phyloP scores from a whole-genome alignment of 2,113 vertebrate species.

The Accipiter cooperii region DNA sequence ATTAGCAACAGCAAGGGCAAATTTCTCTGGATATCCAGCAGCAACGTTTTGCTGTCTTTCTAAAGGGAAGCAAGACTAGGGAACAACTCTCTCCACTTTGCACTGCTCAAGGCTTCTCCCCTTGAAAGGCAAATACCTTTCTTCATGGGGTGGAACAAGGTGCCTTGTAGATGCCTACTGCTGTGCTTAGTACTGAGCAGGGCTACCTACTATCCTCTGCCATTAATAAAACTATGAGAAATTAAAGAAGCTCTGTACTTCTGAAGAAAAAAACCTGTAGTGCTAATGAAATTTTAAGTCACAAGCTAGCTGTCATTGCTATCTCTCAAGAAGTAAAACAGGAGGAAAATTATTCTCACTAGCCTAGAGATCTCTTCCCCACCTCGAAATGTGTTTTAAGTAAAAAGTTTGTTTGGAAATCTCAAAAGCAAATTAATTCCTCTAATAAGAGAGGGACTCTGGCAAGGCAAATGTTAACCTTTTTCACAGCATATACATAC shows the following conservation, averaged over 20 bases:
- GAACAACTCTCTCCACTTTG: background rate
- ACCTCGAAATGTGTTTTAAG: background rate
- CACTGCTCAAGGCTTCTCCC: background rate
- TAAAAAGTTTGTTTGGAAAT: background rate
- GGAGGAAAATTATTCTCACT: background rate
- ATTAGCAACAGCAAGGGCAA: background rate
- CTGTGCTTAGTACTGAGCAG: background rate
- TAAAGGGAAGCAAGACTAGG: background rate
- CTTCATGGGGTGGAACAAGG: background rate
- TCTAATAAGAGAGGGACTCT: background rate
- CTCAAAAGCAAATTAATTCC: background rate
- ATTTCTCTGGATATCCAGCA: background rate
- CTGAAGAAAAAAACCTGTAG: background rate
- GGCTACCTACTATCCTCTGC: background rate
- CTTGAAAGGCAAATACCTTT: background rate
- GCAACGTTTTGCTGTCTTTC: background rate
- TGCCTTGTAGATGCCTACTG: background rate
- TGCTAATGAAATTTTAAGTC: background rate
- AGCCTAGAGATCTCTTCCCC: background rate
- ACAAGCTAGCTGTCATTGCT: background rate
- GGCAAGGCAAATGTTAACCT: conserved; percentile 42
- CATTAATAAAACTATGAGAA: background rate
- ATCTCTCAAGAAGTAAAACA: background rate
- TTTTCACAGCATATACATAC: conserved; percentile 13
- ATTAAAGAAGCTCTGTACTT: background rate